Evolutionary conservation across 2,888 invertebrate genomes (phyloP), one percentile per base, ranked within the genome.

Genomic region (Sphaerophoria rueppellii): DNA sequence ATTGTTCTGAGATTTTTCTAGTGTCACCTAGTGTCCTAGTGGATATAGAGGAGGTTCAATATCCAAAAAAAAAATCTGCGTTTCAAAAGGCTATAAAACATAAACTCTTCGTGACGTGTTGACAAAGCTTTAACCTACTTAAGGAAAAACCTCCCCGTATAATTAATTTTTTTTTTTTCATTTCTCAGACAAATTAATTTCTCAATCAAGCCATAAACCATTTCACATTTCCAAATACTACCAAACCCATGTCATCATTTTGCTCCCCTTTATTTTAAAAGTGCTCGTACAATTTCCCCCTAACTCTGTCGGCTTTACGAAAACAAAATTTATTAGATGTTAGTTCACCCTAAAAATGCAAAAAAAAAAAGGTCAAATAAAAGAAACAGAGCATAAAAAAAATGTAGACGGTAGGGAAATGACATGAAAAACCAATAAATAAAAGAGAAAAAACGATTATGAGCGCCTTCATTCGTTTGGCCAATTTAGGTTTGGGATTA

Each of bases 391-490:
- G 5, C 5, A 48, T 34, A 74, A 69, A 50, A 32, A 54, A 61
- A 14, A 60, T 12, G 52, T 14, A 80, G 52, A 24, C 67, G 61
- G 55, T 58, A 67, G 9, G 50, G 52, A 70, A 72, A 48, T 65
- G 65, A 67, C 65, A 77, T 48, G 67, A 40, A 67, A 82, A 82
- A 54, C 71, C 77, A 72, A 82, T 81, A 82, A 82, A 81, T 67
- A 67, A 60, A 24, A 24, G 24, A 55, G 46, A 67, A 67, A 67
- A 67, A 73, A 67, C 46, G 65, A 52, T 72, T 71, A 52, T 72
- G 46, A 52, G 37, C 55, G 55, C 24, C n/a, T 72, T 9, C 55
- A 52, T 34, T 71, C 71, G 54, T 14, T 63, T 40, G 9, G 58
- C 46, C 52, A 40, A 65, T 37, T 46, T 72, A 16, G 52, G 50